Evolutionary conservation across 1,140 invertebrate species (phyloP).

Genomic region (Cydia pomonella): DNA sequence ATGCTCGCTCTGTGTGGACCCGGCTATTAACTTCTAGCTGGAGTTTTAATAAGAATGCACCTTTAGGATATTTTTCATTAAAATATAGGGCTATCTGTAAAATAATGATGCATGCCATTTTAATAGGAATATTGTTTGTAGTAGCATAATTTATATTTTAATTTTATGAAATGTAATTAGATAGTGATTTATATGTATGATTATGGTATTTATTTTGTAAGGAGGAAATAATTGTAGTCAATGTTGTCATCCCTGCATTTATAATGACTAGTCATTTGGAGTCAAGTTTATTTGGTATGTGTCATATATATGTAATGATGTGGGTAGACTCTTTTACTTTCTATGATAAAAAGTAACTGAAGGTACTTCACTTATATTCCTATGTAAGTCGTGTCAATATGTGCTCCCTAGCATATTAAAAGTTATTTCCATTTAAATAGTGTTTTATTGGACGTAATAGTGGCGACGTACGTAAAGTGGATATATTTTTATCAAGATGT

Average conservation of each 20-base stretch:
- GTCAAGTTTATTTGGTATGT: background rate
- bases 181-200: constrained; percentile 42
- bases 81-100: background rate
- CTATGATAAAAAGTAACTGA: no score
- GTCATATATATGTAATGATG: no score
- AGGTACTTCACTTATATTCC: no score
- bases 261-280: background rate
- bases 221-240: constrained; percentile 38
- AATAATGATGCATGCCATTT: constrained; percentile 15
- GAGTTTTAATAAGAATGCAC: background rate
- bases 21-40: no score
- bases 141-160: constrained; percentile 27
- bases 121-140: constrained; percentile 6
- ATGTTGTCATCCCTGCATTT: constrained; percentile 30
- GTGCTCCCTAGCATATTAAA: no score
- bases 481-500: no score
- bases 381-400: no score
- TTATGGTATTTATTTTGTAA: constrained; percentile 45
- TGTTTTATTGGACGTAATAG: no score
- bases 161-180: constrained; percentile 34
- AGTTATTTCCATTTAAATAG: no score
- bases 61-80: background rate
- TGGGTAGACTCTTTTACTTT: no score
- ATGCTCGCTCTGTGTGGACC: no score
- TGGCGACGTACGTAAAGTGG: no score